Percentiles rank a stretch among this genome's conserved stretches.
Conservation (phyloP, 2,113 vertebrate species). For the Gymnorhina tibicen region DNA sequence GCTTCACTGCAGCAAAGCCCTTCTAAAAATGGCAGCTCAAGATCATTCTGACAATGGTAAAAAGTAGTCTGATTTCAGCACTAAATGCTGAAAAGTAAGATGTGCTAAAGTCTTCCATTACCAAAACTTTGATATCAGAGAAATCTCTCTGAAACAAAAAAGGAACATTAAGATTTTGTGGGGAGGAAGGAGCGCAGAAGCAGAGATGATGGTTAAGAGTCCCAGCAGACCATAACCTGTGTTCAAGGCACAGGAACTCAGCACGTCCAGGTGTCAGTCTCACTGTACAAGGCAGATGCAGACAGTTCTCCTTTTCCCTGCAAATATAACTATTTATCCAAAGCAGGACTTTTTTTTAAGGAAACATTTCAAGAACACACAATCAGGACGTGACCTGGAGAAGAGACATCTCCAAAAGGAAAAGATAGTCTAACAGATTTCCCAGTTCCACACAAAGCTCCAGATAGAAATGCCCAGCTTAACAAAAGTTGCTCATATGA, state of each 20-base stretch:
- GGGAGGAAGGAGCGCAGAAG: neutral
- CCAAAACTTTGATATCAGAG: neutral
- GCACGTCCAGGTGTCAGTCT: neutral
- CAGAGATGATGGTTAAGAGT: neutral
- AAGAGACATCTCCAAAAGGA: neutral
- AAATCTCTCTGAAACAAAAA: neutral
- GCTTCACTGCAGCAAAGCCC: neutral
- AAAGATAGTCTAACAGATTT: neutral
- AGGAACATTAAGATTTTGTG: neutral
- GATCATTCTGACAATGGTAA: neutral
- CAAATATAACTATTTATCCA: neutral
- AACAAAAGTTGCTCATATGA: neutral
- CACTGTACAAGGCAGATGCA: neutral
- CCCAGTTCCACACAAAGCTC: neutral
- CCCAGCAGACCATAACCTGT: neutral
- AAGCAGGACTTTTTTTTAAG: neutral
- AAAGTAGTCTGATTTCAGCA: neutral
- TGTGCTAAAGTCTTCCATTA: neutral
- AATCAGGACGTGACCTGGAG: rapidly evolving
- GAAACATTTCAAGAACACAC: neutral
- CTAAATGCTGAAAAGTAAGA: neutral
- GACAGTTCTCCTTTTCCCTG: neutral
- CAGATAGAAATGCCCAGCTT: neutral
- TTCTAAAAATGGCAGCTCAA: neutral
- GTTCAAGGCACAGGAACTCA: neutral